Conservation (phyloP, 2,797 vertebrate species). For the Melanotaenia nigrans region DNA sequence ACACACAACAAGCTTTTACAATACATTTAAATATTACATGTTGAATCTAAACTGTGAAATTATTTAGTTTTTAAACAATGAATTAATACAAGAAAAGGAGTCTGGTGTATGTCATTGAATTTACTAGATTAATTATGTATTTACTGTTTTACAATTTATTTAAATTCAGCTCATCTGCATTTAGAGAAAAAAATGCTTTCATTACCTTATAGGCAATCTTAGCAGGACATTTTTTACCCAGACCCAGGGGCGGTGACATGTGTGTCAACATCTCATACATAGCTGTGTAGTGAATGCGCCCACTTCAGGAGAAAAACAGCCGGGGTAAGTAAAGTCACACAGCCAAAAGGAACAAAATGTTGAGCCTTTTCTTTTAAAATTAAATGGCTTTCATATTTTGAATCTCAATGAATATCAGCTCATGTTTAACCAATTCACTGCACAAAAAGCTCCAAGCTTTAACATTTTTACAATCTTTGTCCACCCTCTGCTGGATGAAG, state of each 20-base stretch:
- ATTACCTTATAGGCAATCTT: constrained; percentile 99
- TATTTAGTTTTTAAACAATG: background rate
- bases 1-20: background rate
- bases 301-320: constrained; percentile 77
- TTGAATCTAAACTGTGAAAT: background rate
- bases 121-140: too few species aligned
- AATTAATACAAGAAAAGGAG: background rate
- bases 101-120: too few species aligned
- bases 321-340: constrained; percentile 32
- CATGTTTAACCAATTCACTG: background rate
- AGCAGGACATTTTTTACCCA: constrained; percentile 98
- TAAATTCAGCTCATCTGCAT: background rate
- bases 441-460: background rate
- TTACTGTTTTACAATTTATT: background rate
- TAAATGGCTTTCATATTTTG: background rate
- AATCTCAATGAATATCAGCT: constrained; percentile 9
- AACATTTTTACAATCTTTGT: constrained; percentile 32
- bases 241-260: constrained; percentile 98
- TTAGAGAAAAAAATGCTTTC: constrained; percentile 34
- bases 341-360: constrained; percentile 21
- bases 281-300: constrained; percentile 99
- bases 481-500: constrained; percentile 70
- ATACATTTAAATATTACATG: background rate
- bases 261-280: constrained; percentile 99
- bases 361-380: constrained; percentile 10